phyloP scores from a whole-genome alignment of 2,113 vertebrate genomes.

The Neopipo cinnamomea region DNA sequence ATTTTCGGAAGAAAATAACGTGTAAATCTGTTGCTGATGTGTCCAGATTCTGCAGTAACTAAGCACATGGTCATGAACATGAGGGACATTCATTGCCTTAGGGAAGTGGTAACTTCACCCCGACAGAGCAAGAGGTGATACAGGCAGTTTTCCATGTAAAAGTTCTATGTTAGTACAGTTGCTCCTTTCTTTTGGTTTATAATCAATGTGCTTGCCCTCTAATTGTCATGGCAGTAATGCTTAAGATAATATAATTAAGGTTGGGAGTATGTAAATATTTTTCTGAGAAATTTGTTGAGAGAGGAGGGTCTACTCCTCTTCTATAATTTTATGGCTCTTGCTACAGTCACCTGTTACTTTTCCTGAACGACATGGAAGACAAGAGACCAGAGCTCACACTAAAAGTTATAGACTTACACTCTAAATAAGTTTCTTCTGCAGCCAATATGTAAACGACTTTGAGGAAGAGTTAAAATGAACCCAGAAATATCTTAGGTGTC shows the following conservation, averaged over 20 bases:
- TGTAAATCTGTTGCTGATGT: background rate
- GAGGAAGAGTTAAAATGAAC: background rate
- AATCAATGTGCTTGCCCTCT: background rate
- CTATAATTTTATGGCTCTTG: background rate
- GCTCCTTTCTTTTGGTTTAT: background rate
- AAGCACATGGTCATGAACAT: background rate
- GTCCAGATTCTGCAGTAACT: background rate
- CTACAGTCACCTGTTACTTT: background rate
- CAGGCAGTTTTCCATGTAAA: background rate
- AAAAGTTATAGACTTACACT: background rate
- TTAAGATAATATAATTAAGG: background rate
- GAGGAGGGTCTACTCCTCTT: background rate
- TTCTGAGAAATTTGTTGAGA: background rate
- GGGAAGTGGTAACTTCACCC: background rate
- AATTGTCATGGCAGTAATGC: background rate
- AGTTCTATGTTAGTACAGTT: background rate
- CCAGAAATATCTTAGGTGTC: background rate
- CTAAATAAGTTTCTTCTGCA: background rate
- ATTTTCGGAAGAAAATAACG: background rate
- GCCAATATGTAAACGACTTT: background rate
- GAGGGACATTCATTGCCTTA: background rate
- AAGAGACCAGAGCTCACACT: background rate
- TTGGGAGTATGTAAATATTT: background rate
- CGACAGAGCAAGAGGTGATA: background rate
- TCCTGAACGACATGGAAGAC: background rate